Percentiles rank a stretch among this genome's conserved stretches.
Conservation (phyloP, 2,797 vertebrate genomes). For the Rhadinocentrus ornatus region DNA sequence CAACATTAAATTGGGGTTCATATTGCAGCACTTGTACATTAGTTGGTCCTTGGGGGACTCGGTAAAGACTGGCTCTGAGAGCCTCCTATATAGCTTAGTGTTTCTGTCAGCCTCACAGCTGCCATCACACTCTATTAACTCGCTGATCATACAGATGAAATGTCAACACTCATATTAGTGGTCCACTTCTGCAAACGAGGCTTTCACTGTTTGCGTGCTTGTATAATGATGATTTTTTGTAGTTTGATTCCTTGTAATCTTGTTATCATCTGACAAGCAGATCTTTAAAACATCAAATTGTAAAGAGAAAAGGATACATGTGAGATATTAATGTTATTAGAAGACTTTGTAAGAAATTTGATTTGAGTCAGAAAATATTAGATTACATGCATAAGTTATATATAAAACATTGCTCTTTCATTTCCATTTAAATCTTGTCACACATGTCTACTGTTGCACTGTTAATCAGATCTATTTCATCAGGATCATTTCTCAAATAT, state of each 20-base stretch:
- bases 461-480: background rate
- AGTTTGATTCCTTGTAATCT: slow-evolving; percentile 25
- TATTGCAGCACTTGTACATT: slow-evolving; percentile 57
- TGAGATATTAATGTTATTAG: slow-evolving; percentile 11
- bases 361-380: slow-evolving; percentile 19
- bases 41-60: slow-evolving; percentile 41
- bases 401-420: slow-evolving; percentile 1
- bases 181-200: slow-evolving; percentile 36
- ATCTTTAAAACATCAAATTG: slow-evolving; percentile 28
- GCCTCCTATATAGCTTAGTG: slow-evolving; percentile 47
- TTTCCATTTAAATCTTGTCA: background rate
- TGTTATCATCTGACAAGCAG: slow-evolving; percentile 11
- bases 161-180: slow-evolving; percentile 37
- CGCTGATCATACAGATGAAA: slow-evolving; percentile 43
- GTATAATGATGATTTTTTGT: slow-evolving; percentile 32
- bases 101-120: slow-evolving; percentile 62
- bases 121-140: slow-evolving; percentile 57
- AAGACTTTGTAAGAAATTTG: slow-evolving; percentile 15
- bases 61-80: slow-evolving; percentile 27
- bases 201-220: slow-evolving; percentile 11
- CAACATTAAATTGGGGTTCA: slow-evolving; percentile 46
- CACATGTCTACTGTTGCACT: background rate
- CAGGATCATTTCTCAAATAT: background rate
- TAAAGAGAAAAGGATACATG: slow-evolving; percentile 13
- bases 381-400: slow-evolving; percentile 2